phyloP scores from a whole-genome alignment of 2,888 invertebrate genomes.

The Achlya flavicornis region DNA sequence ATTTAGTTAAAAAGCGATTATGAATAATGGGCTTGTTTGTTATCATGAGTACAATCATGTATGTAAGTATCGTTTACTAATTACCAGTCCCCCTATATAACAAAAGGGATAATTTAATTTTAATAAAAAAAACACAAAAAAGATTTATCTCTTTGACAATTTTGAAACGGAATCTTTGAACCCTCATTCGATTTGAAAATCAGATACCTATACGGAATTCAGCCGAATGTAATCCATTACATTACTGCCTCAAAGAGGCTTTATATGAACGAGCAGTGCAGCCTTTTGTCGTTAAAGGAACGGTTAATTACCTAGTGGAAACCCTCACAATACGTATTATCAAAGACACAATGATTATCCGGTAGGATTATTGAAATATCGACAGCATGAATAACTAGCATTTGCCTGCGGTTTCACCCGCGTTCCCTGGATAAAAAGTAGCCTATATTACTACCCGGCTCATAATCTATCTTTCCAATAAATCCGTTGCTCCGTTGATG shows the following conservation, averaged over 20 bases:
- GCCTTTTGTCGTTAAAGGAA: constrained; percentile 12
- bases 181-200: background rate
- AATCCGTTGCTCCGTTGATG: no score
- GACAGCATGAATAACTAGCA: background rate
- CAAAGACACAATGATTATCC: background rate
- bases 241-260: background rate
- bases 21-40: no score
- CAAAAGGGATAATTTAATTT: no score
- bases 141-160: background rate
- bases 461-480: no score
- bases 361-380: background rate
- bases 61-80: no score
- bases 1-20: no score
- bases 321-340: constrained; percentile 6
- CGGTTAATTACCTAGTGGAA: constrained; percentile 9
- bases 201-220: background rate
- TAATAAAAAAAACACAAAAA: background rate
- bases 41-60: no score
- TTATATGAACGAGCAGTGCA: background rate
- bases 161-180: background rate
- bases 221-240: constrained; percentile 7
- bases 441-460: no score
- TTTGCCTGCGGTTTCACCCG: background rate
- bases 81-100: no score
- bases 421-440: no score